Base-by-base conservation (phyloP, 2,797 vertebrate genomes). In the Loriculus beryllinus region DNA sequence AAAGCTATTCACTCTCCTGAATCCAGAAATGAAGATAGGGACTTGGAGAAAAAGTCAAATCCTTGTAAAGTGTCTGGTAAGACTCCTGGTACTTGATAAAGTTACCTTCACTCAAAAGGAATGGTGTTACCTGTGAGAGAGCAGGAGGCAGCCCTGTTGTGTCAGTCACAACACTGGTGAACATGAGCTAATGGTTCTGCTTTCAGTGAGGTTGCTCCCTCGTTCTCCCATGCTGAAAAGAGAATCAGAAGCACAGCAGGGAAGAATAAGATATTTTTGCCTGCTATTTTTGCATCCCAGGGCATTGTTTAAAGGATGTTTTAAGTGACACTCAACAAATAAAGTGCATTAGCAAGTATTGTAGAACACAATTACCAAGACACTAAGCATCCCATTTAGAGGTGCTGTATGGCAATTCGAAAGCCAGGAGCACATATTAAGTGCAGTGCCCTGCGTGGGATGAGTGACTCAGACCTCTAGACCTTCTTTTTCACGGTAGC, bases 41-140 rank as follows among this genome's bases (percentile, higher is more conserved):
- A 90, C 35, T 72, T 86, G 37, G 97, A 98, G 85, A 97, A 96
- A 86, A 97, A 92, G 85, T 31, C 90, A 16, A 85, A 82, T 65
- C 47, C 87, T 42, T 94, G 47, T 83, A 95, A 97, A 96, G 90
- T 82, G 77, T 70, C 93, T 56, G 98, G 98, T 98, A 98, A 98
- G 98, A 78, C 31, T 80, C 37, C 15, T 4, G 2, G 25, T 74
- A 40, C 35, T 64, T 84, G 64, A 35, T 70, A 48, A 89, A 63
- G 28, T 82, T 85, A 13, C n/a, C 35, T 52, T 74, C 52, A 26
- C 42, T 85, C 6, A 3, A 21, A 15, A 65, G 65, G 43, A 68
- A 12, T 42, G 31, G 63, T 52, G 37, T 76, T 87, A 51, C 16
- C 14, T 14, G 7, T 63, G 71, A 35, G 68, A 68, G 35, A 25